These are phyloP conservation scores for Gastrophryne carolinensis DNA, from an alignment of 2,797 vertebrate species.

Conservation along the genomic window DNA sequence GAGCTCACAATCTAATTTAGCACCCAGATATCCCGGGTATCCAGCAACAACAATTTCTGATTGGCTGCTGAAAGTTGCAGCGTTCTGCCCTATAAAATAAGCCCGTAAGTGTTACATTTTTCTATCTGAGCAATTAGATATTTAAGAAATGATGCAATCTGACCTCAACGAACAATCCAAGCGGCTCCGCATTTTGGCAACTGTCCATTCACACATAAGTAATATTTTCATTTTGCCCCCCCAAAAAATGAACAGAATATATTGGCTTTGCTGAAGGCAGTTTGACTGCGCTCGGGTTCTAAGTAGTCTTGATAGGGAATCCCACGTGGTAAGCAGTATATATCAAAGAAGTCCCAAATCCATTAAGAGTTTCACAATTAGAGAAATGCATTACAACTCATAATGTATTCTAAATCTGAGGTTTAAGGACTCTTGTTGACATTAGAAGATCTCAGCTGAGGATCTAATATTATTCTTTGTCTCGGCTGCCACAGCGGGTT, in stretches of 20 bases:
- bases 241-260: constrained; percentile 37
- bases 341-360: constrained; percentile 52
- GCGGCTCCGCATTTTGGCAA: neutral
- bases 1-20: too few species aligned
- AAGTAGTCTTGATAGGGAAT: constrained; percentile 44
- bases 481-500: constrained; percentile 54
- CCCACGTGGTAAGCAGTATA: constrained; percentile 47
- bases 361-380: constrained; percentile 53
- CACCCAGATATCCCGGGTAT: neutral
- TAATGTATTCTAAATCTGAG: constrained; percentile 54
- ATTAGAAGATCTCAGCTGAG: constrained; percentile 51
- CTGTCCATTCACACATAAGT: constrained; percentile 13
- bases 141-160: neutral
- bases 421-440: constrained; percentile 54
- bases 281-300: constrained; percentile 34
- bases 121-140: constrained; percentile 5
- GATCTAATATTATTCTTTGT: constrained; percentile 62
- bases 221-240: constrained; percentile 24
- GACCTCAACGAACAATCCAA: neutral
- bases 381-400: constrained; percentile 54
- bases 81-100: neutral
- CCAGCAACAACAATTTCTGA: neutral
- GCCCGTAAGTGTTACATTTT: neutral
- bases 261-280: constrained; percentile 35
- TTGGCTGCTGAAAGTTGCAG: neutral